Base-by-base conservation (phyloP, 1,140 invertebrate species). In the Myzus persicae region DNA sequence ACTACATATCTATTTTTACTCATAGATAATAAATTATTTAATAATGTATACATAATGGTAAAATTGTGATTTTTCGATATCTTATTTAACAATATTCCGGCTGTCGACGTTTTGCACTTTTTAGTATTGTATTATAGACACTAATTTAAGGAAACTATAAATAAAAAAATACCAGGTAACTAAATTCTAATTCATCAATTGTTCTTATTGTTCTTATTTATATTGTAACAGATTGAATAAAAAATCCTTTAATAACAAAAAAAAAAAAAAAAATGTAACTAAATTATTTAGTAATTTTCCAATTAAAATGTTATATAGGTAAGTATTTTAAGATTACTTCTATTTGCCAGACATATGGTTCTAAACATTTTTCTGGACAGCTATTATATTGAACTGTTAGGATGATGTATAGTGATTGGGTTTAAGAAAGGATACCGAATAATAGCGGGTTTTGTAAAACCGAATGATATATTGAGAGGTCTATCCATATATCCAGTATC, bases 381-480 rank as follows among this genome's bases (percentile, higher is more conserved):
- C 11, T 67, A 90, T 90, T 90, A 42, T 44, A 67, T 92, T 36
- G 67, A 92, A 92, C 36, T 48, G 42, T 92, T 76, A 14, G 42
- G 1, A 82, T 48, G 67, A 92, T 92, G 76, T 92, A 38, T 92
- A 38, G 20, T 82, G n/a, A 92, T 82, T 82, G n/a, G 44, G 67
- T 92, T 38, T 36, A 26, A 92, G 89, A 67, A 82, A 31, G 44
- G n/a, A 82, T 36, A 82, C 9, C 44, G 2, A 38, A 48, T 92
- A 81, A 76, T 82, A 48, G 67, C 2, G 67, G 42, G 44, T 92
- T 92, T 92, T 82, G 67, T 92, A 44, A 24, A 31, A 46, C 26
- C 24, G 42, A 38, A 92, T 92, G 90, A 92, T 82, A 36, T 92
- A 92, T 92, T 2, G 67, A 82, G 20, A 92, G 90, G 67, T 92